These are phyloP conservation scores for Rhopalosiphum padi DNA, from an alignment of 1,140 invertebrate genomes.

Conservation along the genomic window DNA sequence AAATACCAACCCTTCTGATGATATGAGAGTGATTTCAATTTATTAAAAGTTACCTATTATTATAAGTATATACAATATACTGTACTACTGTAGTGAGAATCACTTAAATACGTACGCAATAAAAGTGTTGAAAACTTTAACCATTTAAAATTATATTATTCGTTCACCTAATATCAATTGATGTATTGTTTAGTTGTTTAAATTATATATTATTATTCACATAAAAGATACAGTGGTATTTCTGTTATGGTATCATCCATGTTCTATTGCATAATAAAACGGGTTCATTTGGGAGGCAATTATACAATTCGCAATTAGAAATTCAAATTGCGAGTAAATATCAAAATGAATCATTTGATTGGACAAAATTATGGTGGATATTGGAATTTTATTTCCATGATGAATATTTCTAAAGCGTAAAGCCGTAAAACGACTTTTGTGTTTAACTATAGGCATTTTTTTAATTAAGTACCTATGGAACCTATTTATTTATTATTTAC, in stretches of 20 bases:
- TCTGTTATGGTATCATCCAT: too few species aligned
- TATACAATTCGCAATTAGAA: background rate
- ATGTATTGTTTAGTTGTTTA: too few species aligned
- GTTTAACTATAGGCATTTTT: background rate
- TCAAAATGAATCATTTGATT: background rate
- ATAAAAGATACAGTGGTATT: background rate
- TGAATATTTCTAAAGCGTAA: background rate
- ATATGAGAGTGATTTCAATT: too few species aligned
- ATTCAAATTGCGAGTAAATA: background rate
- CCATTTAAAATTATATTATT: background rate
- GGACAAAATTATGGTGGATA: background rate
- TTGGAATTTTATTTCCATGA: background rate
- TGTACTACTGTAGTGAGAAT: background rate
- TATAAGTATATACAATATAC: too few species aligned
- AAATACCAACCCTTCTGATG: too few species aligned
- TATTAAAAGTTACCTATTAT: too few species aligned
- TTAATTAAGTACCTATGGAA: background rate
- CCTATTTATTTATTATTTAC: background rate
- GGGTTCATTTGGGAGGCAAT: background rate
- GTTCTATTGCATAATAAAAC: background rate
- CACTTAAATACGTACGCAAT: background rate
- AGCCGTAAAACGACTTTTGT: background rate
- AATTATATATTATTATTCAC: background rate
- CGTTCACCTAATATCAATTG: background rate
- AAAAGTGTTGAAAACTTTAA: background rate